phyloP scores from a whole-genome alignment of 2,797 vertebrate species.

The Aselliscus stoliczkanus region DNA sequence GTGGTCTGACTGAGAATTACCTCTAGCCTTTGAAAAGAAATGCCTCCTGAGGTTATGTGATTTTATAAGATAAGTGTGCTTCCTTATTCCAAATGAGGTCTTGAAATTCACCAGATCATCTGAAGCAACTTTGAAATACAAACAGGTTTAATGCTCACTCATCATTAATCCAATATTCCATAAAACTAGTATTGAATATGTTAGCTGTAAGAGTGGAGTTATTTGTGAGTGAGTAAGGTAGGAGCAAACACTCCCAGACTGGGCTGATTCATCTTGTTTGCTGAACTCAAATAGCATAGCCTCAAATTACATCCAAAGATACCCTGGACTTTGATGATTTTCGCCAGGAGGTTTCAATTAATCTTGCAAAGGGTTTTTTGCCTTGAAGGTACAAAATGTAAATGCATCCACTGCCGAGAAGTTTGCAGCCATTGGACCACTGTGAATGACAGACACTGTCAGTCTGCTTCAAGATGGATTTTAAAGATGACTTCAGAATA shows the following conservation, averaged over 20 bases:
- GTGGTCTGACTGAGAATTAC: background rate
- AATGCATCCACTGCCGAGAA: background rate
- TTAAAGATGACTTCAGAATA: background rate
- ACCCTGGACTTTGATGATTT: background rate
- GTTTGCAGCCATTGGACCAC: background rate
- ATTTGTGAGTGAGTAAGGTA: background rate
- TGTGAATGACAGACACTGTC: background rate
- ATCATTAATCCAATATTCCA: slow-evolving; percentile 24
- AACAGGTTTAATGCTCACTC: slow-evolving; percentile 4
- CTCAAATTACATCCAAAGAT: background rate
- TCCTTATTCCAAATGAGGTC: slow-evolving; percentile 21
- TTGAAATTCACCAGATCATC: slow-evolving; percentile 12
- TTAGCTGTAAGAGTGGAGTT: background rate
- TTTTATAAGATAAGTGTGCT: slow-evolving; percentile 2
- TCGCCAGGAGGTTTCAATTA: slow-evolving; percentile 34
- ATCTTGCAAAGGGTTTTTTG: slow-evolving; percentile 16
- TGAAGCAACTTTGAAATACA: slow-evolving; percentile 44
- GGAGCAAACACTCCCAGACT: background rate
- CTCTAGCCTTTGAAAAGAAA: slow-evolving; percentile 24
- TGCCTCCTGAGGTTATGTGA: background rate
- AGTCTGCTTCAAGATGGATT: background rate
- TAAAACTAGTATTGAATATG: background rate
- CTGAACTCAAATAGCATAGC: background rate
- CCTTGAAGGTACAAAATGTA: background rate
- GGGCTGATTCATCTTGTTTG: background rate